Evolutionary conservation across 2,113 vertebrate genomes (phyloP), one percentile per base, ranked within the genome.

Genomic region (Embiotoca jacksoni): DNA sequence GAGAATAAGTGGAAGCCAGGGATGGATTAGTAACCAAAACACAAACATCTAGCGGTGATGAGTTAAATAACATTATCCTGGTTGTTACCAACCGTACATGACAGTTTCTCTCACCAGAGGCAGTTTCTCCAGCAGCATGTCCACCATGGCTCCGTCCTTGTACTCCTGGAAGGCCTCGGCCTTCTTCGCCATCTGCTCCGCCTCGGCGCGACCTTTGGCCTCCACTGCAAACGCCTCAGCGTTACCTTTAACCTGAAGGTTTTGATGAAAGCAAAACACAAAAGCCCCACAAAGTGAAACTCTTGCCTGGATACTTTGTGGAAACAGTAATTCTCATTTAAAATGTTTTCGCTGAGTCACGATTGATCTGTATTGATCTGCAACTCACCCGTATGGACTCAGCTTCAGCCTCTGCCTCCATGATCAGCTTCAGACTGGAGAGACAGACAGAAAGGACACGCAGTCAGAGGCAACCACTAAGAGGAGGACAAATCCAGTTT

Each of bases 171-270:
- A 98, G 0, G 97, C 96, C 54, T 98, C 96, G 0, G 97, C 96
- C 74, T 98, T 98, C 93, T 97, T 96, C 2, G 89, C 68, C 96
- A 97, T 97, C 92, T 98, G 96, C 90, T 96, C 95, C 0, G 97
- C 97, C 47, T 97, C 96, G 0, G 96, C 97, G 0, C 92, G 94
- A 54, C 96, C 97, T 3, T 94, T 95, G 56, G 96, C 96, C 77
- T 94, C 96, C 23, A 96, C 83, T 1, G 96, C 96, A 75, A 94
- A 98, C 0, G 97, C 97, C 85, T 95, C 93, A 0, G 96, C 97
- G 56, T 98, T 96, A 5, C 96, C 94, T 88, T 84, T 94, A 2
- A 94, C 77, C 94, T 94, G 84, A 59, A 10, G 53, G 0, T 23
- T 23, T 23, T 23, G 23, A 23, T 23, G 23, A 23, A 23, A 23